Base-by-base conservation (phyloP, 2,888 invertebrate species). In the Conchocele bisecta region DNA sequence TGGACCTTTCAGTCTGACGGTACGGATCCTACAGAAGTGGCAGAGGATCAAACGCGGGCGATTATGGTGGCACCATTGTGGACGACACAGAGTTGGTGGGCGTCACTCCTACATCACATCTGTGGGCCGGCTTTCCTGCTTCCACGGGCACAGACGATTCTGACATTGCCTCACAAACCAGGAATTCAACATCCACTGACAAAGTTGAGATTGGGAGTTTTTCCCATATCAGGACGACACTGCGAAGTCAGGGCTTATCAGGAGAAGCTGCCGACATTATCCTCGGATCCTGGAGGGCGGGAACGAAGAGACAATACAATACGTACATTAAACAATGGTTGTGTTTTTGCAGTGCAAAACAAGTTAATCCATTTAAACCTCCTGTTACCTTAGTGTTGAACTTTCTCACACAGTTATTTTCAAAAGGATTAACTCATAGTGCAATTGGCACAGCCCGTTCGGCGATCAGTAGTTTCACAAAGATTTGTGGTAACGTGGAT, bases 51-150 rank as follows among this genome's bases (percentile, higher is more conserved):
- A 28, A 50, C 56, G 17, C 35, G 33, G 31, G 63, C 51, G 15
- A 35, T 67, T 28, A 33, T 67, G 9, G 17, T 60, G 15, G 54
- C 54, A 26, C 67, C 60, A 6, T 15, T 60, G 1, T 67, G 67
- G 60, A 50, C 41, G 33, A 69, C 67, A 7, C 59, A 59, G 17
- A 48, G 48, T 24, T 59, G 46, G 33, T 59, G 48, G 70, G 53
- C 59, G 1, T 24, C 26, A 1, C 53, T 70, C 6, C 33, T 69
- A 0, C 24, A 42, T 5, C 15, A 46, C 33, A 46, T 58, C 28
- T 33, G 29, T 24, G 44, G 35, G 11, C 15, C 44, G 22, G 31
- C 33, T 29, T 33, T 26, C 44, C 46, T 24, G 58, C 29, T 58
- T 20, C 58, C 29, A 42, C n/a, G 26, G 28, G 11, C 42, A 42